Percentiles rank a stretch among this genome's conserved stretches.
Evolutionary conservation across 1,140 invertebrate genomes (phyloP).

Genomic region (Hyphantria cunea): DNA sequence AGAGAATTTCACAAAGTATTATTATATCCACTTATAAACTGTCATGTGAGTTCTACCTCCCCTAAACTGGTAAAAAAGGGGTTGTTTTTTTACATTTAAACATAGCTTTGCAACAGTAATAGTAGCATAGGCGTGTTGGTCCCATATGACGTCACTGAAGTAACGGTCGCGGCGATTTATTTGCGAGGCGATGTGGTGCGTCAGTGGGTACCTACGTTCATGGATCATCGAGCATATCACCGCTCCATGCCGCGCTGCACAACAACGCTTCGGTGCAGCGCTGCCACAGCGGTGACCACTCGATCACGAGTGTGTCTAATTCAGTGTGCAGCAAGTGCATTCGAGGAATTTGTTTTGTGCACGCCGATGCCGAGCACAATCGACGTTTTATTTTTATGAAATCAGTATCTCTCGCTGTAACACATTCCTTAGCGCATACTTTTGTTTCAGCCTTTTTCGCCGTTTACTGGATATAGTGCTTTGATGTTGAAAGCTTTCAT

Average conservation of each 20-base stretch:
- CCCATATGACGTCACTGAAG: slow-evolving; percentile 10
- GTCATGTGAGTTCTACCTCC: too few species aligned
- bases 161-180: background rate
- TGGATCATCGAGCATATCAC: slow-evolving; percentile 58
- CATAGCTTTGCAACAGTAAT: slow-evolving; percentile 9
- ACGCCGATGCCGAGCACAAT: slow-evolving; percentile 54
- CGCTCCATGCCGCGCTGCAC: slow-evolving; percentile 7
- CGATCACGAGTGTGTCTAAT: slow-evolving; percentile 74
- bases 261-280: slow-evolving; percentile 9
- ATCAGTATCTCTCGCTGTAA: slow-evolving; percentile 58
- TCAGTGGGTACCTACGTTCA: slow-evolving; percentile 40
- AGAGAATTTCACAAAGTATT: too few species aligned
- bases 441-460: slow-evolving; percentile 59
- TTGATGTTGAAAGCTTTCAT: slow-evolving; percentile 48
- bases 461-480: slow-evolving; percentile 46
- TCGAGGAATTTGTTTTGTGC: slow-evolving; percentile 74
- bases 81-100: too few species aligned
- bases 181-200: slow-evolving; percentile 9
- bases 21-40: too few species aligned
- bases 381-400: slow-evolving; percentile 70
- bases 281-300: slow-evolving; percentile 46
- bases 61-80: too few species aligned
- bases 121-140: slow-evolving; percentile 1
- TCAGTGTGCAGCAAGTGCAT: slow-evolving; percentile 69
- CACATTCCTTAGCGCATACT: slow-evolving; percentile 61